Base-by-base conservation (phyloP, 2,888 invertebrate species). In the Boloria euphrosyne region DNA sequence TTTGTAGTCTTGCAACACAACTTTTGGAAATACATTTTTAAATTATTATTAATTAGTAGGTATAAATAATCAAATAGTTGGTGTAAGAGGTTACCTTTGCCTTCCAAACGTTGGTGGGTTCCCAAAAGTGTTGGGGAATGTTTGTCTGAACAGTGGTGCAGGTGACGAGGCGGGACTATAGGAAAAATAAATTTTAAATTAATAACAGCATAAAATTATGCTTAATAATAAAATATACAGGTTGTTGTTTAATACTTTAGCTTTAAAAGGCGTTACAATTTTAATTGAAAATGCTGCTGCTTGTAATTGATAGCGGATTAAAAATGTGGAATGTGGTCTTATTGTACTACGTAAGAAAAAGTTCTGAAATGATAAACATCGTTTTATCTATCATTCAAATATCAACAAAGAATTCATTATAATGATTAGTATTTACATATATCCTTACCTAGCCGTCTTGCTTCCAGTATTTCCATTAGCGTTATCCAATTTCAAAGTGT, bases 101-200 rank as follows among this genome's bases (percentile, higher is more conserved):
- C 92, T 81, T 62, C 90, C 89, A 71, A 91, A 92, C 13, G 87
- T 80, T 69, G 89, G 92, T 49, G 92, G 92, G 59, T 95, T 93
- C 67, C 95, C 95, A 78, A 95, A 95, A 31, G 95, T 95, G 78
- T 94, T 95, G 54, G 95, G 94, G 84, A 95, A 95, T 75, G 95
- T 94, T 54, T 95, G 95, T 86, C 95, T 92, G 88, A 95, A 95
- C 86, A 95, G 90, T 62, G 95, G 95, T 51, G 94, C 94, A 31
- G 94, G 94, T 64, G 94, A 94, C 70, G 94, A 94, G 27, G 94
- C 93, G 62, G 94, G 94, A 80, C 94, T 94, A 89, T 13, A 89
- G 75, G 49, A 27, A 65, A 49, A 49, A 69, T 31, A 18, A 16
- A 18, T 13, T 50, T 13, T 43, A 55, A 7, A 50, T 31, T 13